Evolutionary conservation across 2,797 vertebrate species (phyloP).

Genomic region (Acrocephalus scirpaceus): DNA sequence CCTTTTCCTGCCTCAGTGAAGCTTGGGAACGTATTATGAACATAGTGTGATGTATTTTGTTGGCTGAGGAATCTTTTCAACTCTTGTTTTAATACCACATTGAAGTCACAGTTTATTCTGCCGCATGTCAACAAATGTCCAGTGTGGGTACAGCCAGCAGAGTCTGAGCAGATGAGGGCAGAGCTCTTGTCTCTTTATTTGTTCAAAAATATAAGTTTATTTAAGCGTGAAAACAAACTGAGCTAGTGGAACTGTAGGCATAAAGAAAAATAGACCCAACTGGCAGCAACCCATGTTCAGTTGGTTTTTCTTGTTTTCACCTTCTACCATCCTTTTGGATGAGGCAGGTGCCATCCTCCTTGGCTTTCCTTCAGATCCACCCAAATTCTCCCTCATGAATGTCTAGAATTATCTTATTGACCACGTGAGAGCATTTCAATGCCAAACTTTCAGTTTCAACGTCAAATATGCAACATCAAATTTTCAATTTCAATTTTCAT

Average conservation of each 20-base stretch:
- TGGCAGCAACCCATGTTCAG: accelerated
- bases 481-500: not conserved
- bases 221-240: not conserved
- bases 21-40: not conserved
- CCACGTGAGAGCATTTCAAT: accelerated
- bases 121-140: not conserved
- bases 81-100: not conserved
- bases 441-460: not conserved
- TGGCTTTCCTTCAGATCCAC: not conserved
- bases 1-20: not conserved
- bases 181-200: not conserved
- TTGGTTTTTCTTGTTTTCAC: not conserved
- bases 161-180: not conserved
- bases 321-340: not conserved
- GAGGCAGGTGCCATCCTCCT: not conserved
- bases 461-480: too few relatives aligned
- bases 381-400: not conserved
- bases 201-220: not conserved
- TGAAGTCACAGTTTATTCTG: not conserved
- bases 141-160: not conserved
- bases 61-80: not conserved
- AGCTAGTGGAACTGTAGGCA: not conserved
- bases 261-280: not conserved
- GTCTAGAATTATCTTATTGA: not conserved
- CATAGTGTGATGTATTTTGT: accelerated